phyloP scores from a whole-genome alignment of 2,888 invertebrate genomes.

The Pristionchus entomophagus region DNA sequence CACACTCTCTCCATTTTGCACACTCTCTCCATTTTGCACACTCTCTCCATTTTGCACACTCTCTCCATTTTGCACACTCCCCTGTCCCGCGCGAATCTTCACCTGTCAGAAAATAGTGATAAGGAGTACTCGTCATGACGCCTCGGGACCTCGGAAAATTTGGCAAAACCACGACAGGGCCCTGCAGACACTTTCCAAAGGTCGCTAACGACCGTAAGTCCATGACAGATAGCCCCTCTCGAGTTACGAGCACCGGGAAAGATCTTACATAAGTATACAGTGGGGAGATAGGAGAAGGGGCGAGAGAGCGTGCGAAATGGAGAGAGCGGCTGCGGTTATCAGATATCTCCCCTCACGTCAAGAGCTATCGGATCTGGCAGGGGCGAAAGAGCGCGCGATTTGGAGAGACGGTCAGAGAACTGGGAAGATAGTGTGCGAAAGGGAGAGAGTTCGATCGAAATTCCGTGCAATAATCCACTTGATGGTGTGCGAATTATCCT shows the following conservation, averaged over 20 bases:
- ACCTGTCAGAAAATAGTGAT: no score
- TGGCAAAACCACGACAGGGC: background rate
- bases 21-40: no score
- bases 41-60: no score
- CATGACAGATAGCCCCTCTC: background rate
- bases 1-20: no score
- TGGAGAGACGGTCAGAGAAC: background rate
- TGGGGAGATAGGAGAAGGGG: background rate
- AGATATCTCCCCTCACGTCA: conserved; percentile 42
- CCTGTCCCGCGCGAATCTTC: background rate
- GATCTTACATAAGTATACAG: conserved; percentile 31
- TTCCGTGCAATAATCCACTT: conserved; percentile 17
- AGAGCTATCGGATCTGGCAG: conserved; percentile 33
- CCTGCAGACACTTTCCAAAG: background rate
- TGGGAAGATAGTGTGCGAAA: no score
- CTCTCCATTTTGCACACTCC: no score
- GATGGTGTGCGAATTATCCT: conserved; percentile 3
- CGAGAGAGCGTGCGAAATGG: conserved; percentile 10
- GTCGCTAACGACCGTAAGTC: conserved; percentile 30
- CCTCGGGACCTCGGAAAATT: conserved; percentile 4
- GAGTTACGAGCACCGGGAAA: background rate
- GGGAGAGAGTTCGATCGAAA: background rate
- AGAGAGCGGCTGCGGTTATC: conserved; percentile 29
- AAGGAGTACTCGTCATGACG: conserved; percentile 13
- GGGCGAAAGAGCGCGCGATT: background rate